Conservation (phyloP, 1,140 invertebrate genomes). For the Stegodyphus dumicola region DNA sequence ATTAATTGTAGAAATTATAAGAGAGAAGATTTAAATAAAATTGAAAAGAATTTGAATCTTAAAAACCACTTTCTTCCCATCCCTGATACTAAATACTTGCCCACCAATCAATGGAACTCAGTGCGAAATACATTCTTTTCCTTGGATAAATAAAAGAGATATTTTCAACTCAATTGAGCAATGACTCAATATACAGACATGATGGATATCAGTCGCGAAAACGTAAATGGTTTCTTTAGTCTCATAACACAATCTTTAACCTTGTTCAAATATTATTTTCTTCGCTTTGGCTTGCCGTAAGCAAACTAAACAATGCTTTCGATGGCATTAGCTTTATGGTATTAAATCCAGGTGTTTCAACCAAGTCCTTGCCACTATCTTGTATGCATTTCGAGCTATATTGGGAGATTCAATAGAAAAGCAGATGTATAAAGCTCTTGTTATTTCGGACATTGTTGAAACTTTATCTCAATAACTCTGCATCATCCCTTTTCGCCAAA, state of each 20-base stretch:
- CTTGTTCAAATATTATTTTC: slow-evolving; percentile 47
- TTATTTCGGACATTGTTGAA: too few relatives aligned
- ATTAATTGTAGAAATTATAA: too few relatives aligned
- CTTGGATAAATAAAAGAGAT: slow-evolving; percentile 30
- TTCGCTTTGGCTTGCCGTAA: slow-evolving; percentile 19
- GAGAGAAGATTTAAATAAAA: too few relatives aligned
- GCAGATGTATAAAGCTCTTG: slow-evolving; percentile 22
- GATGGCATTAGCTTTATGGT: slow-evolving; percentile 55
- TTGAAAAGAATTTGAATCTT: too few relatives aligned
- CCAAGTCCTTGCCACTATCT: slow-evolving; percentile 15
- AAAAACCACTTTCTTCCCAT: too few relatives aligned
- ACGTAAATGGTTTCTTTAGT: slow-evolving; percentile 28
- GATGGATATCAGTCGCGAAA: slow-evolving; percentile 50
- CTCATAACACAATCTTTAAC: slow-evolving; percentile 51
- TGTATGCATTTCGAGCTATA: slow-evolving; percentile 36
- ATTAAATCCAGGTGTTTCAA: slow-evolving; percentile 31
- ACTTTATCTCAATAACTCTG: too few relatives aligned
- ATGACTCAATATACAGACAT: slow-evolving; percentile 38
- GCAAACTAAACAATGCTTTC: slow-evolving; percentile 33
- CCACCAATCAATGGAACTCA: too few relatives aligned
- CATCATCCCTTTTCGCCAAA: too few relatives aligned
- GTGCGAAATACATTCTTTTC: too few relatives aligned
- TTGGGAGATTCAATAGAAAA: slow-evolving; percentile 27
- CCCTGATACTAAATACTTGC: too few relatives aligned
- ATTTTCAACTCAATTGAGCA: slow-evolving; percentile 49